Conservation (phyloP, 2,888 invertebrate species). For the Hypsopygia costalis region DNA sequence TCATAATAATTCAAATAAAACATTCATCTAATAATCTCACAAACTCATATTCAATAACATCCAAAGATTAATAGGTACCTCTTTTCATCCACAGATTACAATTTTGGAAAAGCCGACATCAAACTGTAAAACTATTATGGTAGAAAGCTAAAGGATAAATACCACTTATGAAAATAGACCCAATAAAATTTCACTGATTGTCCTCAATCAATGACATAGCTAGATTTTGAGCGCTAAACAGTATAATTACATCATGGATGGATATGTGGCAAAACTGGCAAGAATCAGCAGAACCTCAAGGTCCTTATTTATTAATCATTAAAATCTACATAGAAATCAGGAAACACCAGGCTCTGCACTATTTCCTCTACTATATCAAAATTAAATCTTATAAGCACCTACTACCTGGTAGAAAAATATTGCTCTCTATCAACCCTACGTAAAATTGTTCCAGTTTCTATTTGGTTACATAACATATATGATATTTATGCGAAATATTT, state of each 20-base stretch:
- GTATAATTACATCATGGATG: slow-evolving; percentile 69
- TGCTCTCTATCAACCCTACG: slow-evolving; percentile 63
- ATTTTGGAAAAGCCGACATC: slow-evolving; percentile 77
- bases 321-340: slow-evolving; percentile 66
- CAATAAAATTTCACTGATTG: slow-evolving; percentile 52
- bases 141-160: slow-evolving; percentile 64
- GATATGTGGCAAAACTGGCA: slow-evolving; percentile 72
- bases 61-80: slow-evolving; percentile 73
- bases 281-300: slow-evolving; percentile 56
- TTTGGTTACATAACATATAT: slow-evolving; percentile 38
- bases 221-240: slow-evolving; percentile 58
- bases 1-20: slow-evolving; percentile 39
- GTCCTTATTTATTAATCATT: slow-evolving; percentile 42
- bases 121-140: slow-evolving; percentile 72
- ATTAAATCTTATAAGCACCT: slow-evolving; percentile 68
- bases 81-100: slow-evolving; percentile 74
- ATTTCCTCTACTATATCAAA: slow-evolving; percentile 61
- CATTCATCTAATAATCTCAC: slow-evolving; percentile 51
- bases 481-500: slow-evolving; percentile 43
- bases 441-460: slow-evolving; percentile 65
- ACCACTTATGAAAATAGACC: slow-evolving; percentile 67
- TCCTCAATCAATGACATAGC: slow-evolving; percentile 57
- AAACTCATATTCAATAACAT: slow-evolving; percentile 56
- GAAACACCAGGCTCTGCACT: slow-evolving; percentile 60
- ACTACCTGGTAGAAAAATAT: slow-evolving; percentile 72